Evolutionary conservation across 2,113 vertebrate genomes (phyloP), one percentile per base, ranked within the genome.

Genomic region (Corydoras maculifer): DNA sequence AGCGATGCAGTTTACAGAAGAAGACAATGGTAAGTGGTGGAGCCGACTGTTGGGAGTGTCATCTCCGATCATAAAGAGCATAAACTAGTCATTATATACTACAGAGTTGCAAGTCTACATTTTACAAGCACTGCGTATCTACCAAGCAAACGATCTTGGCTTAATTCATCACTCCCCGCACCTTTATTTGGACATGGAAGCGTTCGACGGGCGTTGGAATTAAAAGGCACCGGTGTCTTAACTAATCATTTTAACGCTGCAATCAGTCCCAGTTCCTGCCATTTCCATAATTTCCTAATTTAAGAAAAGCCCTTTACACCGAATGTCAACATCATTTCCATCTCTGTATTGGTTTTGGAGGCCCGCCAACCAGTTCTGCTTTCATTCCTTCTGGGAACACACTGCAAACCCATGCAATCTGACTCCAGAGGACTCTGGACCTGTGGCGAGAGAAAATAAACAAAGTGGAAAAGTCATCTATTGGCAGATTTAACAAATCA

Each of bases 381-480:
- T 76, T 71, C 48, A 63, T 3, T 59, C 57, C 30, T 67, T 73
- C 68, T 51, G 63, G 65, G 68, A 80, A 75, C 18, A 62, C 63
- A 25, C 50, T 67, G 43, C 65, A 72, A 74, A 58, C 74, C 51
- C 58, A 58, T 35, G 65, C 55, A 75, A 71, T 68, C 74, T 60
- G 74, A 81, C 58, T 71, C 74, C 64, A 3, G 53, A 53, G 60
- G 59, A 31, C 62, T 67, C 58, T 62, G 64, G 75, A 74, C 31
- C 53, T 53, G 32, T 14, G 18, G 58, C 64, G 61, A 74, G 68
- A 60, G 32, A 72, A 81, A 78, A 76, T 62, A 74, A 78, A 78
- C 70, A 78, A 75, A 76, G 58, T 66, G 72, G 64, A 76, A 72
- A 73, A 74, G 72, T 79, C 65, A 71, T 73, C 50, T 74, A 74